Evolutionary conservation across 1,140 invertebrate species (phyloP), one percentile per base, ranked within the genome.

Genomic region (Drosophila nannoptera): DNA sequence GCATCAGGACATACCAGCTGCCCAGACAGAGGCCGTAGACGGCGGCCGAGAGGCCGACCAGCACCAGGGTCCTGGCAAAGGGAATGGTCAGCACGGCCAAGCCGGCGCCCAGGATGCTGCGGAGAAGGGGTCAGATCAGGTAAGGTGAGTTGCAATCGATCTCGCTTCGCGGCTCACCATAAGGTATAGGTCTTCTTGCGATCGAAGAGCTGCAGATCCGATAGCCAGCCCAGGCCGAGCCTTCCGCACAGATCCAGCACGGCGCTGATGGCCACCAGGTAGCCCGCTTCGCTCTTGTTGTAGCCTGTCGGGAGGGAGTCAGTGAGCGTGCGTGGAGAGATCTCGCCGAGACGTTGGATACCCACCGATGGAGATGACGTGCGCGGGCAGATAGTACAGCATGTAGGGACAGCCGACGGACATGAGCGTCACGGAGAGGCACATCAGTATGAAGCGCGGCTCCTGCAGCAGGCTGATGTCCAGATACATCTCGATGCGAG

Each of bases 351-450:
- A 33, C n/a, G n/a, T n/a, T 1, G 45, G 14, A 32, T 32, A 58
- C 60, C 31, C 61, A 89, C 88, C 88, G n/a, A 90, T 90, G 0
- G 92, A 91, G 11, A 93, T 92, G 0, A 93, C 94, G 75, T 94
- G 94, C 0, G 94, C 93, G 2, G 94, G 94, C 45, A 95, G 86
- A 82, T 94, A 94, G 78, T 94, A 94, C 5, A 95, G 83, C 88
- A 94, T 93, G 75, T 95, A 94, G 0, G 94, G 94, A 16, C 94
- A 94, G 5, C 94, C 94, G 4, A 93, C 93, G 0, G 94, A 94
- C 93, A 95, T 94, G 2, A 94, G 90, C 5, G 92, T 93, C 7
- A 95, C 94, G 5, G 94, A 94, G 2, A 93, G 90, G 61, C 93
- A 94, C 89, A 95, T 92, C 65, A 94, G 90, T 35, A 94, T 92